These are phyloP conservation scores for Dicrurus megarhynchus DNA, from an alignment of 2,113 vertebrate genomes.

Conservation along the genomic window DNA sequence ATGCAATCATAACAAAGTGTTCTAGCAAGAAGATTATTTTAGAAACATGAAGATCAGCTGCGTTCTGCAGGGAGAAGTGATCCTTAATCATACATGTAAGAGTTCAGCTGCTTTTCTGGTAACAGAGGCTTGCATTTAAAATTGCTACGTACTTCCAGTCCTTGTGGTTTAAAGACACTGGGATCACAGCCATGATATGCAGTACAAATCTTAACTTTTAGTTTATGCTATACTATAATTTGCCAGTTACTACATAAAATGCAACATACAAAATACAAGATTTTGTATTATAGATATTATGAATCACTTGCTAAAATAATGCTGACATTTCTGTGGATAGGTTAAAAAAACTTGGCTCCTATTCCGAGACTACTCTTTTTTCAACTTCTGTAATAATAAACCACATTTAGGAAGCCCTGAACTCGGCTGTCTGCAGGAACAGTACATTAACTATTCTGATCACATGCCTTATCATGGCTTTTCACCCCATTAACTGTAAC, in stretches of 20 bases:
- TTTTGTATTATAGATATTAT: slow-evolving; percentile 50
- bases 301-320: slow-evolving; percentile 52
- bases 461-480: slow-evolving; percentile 24
- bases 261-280: slow-evolving; percentile 32
- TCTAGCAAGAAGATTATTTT: slow-evolving; percentile 28
- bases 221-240: slow-evolving; percentile 18
- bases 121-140: slow-evolving; percentile 40
- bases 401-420: slow-evolving; percentile 41
- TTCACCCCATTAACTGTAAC: slow-evolving; percentile 65
- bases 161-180: slow-evolving; percentile 42
- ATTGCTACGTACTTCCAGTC: not conserved
- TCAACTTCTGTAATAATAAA: slow-evolving; percentile 40
- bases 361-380: not conserved
- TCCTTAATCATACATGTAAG: slow-evolving; percentile 18
- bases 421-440: slow-evolving; percentile 1
- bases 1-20: slow-evolving; percentile 24
- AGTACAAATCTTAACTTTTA: slow-evolving; percentile 28
- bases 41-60: slow-evolving; percentile 2
- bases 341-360: slow-evolving; percentile 34
- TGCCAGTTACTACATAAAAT: slow-evolving; percentile 36
- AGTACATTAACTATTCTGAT: slow-evolving; percentile 46
- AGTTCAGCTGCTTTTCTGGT: not conserved
- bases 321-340: slow-evolving; percentile 46
- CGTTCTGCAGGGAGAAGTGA: not conserved
- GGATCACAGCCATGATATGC: slow-evolving; percentile 43